These are phyloP conservation scores for Lordiphosa stackelbergi DNA, from an alignment of 1,140 invertebrate genomes.

Conservation along the genomic window DNA sequence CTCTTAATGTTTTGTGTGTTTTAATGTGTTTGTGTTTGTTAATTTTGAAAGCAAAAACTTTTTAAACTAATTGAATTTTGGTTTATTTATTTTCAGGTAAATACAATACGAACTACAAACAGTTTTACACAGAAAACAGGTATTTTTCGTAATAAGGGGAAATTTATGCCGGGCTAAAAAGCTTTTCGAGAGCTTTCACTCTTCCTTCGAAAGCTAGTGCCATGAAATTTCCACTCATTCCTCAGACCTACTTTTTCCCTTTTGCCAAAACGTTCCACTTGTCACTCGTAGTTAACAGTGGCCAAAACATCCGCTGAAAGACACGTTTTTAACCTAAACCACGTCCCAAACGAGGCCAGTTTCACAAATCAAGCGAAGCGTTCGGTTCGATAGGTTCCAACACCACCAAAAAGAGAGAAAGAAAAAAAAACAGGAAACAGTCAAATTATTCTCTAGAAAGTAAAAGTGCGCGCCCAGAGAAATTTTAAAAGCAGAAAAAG, in stretches of 20 bases:
- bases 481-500: slow-evolving; percentile 44
- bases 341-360: slow-evolving; percentile 69
- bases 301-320: slow-evolving; percentile 43
- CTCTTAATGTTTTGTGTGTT: slow-evolving; percentile 33
- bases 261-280: slow-evolving; percentile 25
- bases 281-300: slow-evolving; percentile 51
- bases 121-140: slow-evolving; percentile 22
- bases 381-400: slow-evolving; percentile 71
- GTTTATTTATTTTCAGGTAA: slow-evolving; percentile 62
- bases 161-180: not conserved
- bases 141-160: slow-evolving; percentile 25
- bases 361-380: slow-evolving; percentile 74
- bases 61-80: slow-evolving; percentile 22
- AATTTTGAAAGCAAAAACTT: not conserved
- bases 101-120: not conserved
- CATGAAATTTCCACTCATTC: slow-evolving; percentile 32
- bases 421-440: slow-evolving; percentile 25
- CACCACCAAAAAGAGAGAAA: not conserved
- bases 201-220: slow-evolving; percentile 20
- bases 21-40: slow-evolving; percentile 24
- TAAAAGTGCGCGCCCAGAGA: slow-evolving; percentile 62
- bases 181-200: slow-evolving; percentile 16
- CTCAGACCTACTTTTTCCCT: slow-evolving; percentile 54
- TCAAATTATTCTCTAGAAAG: slow-evolving; percentile 27
- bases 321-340: slow-evolving; percentile 59